phyloP scores from a whole-genome alignment of 2,888 invertebrate genomes.

The Empis livida region DNA sequence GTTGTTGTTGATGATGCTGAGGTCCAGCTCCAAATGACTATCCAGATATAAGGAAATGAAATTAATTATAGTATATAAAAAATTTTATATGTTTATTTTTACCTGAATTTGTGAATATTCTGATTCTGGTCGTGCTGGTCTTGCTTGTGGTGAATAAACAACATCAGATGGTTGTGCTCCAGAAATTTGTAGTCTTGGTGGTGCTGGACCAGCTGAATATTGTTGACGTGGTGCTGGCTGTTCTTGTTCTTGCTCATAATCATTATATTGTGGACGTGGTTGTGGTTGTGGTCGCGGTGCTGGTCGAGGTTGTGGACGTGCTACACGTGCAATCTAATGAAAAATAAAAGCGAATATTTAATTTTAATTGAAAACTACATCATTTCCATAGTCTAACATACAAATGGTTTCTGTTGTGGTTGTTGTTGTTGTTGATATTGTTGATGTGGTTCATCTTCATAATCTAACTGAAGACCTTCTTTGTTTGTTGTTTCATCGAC shows the following conservation, averaged over 20 bases:
- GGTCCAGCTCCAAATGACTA: constrained; percentile 27
- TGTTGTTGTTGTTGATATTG: constrained; percentile 10
- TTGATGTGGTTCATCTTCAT: constrained; percentile 29
- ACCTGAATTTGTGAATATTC: constrained; percentile 29
- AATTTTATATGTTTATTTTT: too few relatives aligned
- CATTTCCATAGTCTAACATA: constrained; percentile 14
- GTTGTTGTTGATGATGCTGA: constrained; percentile 3
- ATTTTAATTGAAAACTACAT: not conserved
- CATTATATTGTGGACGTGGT: constrained; percentile 26
- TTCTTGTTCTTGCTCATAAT: constrained; percentile 25
- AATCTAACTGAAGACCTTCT: constrained; percentile 33
- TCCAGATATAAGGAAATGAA: too few relatives aligned
- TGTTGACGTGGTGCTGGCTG: constrained; percentile 24
- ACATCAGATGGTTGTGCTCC: constrained; percentile 32
- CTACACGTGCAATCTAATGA: constrained; percentile 16
- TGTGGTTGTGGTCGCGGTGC: constrained; percentile 21
- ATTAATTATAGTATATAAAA: not conserved
- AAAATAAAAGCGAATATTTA: not conserved
- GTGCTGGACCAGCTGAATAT: constrained; percentile 20
- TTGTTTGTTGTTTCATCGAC: constrained; percentile 40
- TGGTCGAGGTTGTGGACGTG: constrained; percentile 21
- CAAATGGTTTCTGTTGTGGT: constrained; percentile 28
- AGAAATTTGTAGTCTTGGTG: constrained; percentile 28
- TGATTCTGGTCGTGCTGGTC: constrained; percentile 31
- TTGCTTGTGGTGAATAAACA: constrained; percentile 29